phyloP scores from a whole-genome alignment of 2,797 vertebrate genomes.

The Acipenser ruthenus region DNA sequence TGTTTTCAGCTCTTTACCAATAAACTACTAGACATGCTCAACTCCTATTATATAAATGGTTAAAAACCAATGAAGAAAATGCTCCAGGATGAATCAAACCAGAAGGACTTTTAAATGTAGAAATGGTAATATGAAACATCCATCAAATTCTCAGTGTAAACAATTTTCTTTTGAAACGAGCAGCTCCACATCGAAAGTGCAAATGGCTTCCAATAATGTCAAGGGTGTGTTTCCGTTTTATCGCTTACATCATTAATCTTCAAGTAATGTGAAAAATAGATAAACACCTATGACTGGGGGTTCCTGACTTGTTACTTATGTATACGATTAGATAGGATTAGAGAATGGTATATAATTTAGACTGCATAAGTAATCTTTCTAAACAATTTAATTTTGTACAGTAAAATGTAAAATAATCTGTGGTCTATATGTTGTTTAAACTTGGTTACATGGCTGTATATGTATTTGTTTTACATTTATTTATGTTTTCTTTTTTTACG shows the following conservation, averaged over 20 bases:
- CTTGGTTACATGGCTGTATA: no score
- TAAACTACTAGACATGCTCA: background rate
- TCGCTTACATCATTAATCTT: slow-evolving; percentile 16
- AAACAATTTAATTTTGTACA: no score
- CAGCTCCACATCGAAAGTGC: slow-evolving; percentile 7
- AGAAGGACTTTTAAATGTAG: slow-evolving; percentile 17
- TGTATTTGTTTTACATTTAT: no score
- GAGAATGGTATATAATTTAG: no score
- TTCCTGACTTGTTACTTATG: background rate
- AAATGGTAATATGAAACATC: slow-evolving; percentile 13
- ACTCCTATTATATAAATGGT: slow-evolving; percentile 4
- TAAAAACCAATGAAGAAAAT: background rate
- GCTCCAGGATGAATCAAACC: slow-evolving; percentile 1
- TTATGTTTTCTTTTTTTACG: no score
- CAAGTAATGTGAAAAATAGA: slow-evolving; percentile 11
- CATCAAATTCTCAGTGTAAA: slow-evolving; percentile 22
- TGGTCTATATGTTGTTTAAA: no score
- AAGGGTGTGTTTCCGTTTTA: slow-evolving; percentile 27
- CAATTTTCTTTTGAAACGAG: slow-evolving; percentile 16
- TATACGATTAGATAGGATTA: background rate
- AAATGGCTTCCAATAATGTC: slow-evolving; percentile 23
- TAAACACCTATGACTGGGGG: background rate
- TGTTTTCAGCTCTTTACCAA: background rate
- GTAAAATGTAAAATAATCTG: no score
- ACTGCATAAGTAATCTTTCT: no score